Evolutionary conservation across 2,797 vertebrate genomes (phyloP).

Genomic region (Fundulus diaphanus): DNA sequence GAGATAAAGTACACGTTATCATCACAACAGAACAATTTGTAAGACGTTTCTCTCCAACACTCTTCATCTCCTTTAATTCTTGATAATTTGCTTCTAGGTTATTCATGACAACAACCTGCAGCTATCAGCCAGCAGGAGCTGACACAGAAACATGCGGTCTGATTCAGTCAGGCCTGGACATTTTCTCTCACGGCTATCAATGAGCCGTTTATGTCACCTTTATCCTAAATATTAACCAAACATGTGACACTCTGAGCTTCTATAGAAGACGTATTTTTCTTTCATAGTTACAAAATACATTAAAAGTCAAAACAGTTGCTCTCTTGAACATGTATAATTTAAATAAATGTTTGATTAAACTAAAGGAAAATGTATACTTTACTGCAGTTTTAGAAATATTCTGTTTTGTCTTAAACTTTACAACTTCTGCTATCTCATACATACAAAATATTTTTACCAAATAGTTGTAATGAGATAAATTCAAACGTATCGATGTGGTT

Average conservation of each 20-base stretch:
- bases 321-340: background rate
- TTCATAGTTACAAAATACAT: background rate
- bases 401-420: background rate
- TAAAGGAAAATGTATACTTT: background rate
- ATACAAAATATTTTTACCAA: background rate
- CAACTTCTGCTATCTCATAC: too few species aligned
- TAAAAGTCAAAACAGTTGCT: background rate
- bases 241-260: background rate
- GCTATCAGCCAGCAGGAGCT: background rate
- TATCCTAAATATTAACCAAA: background rate
- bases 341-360: background rate
- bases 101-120: too few species aligned
- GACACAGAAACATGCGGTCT: background rate
- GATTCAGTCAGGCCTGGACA: background rate
- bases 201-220: background rate
- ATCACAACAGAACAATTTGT: background rate
- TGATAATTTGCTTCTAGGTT: background rate
- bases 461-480: background rate
- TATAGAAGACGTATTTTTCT: background rate
- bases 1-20: background rate
- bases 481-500: background rate
- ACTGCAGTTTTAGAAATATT: background rate
- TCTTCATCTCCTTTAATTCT: background rate
- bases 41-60: background rate
- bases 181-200: background rate